Evolutionary conservation across 2,888 invertebrate genomes (phyloP).

Genomic region (Drosophila barbarae): DNA sequence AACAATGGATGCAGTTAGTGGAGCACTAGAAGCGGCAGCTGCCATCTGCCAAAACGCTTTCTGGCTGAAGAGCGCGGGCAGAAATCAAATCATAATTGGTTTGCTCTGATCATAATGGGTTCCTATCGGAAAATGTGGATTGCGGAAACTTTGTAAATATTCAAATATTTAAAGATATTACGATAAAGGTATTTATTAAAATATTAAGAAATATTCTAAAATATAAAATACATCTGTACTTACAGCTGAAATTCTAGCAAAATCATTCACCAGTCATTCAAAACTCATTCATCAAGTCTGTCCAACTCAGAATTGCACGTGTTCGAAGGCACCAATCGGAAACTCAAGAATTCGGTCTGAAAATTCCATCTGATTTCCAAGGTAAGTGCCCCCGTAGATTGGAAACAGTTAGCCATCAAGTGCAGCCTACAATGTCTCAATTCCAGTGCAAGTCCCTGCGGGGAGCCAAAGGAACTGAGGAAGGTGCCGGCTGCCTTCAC

Average conservation of each 20-base stretch:
- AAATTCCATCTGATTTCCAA: constrained; percentile 12
- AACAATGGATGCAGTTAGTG: constrained; percentile 53
- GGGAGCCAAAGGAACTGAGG: constrained; percentile 19
- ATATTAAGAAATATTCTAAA: background rate
- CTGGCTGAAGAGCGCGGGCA: constrained; percentile 8
- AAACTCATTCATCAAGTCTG: constrained; percentile 19
- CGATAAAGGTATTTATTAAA: background rate
- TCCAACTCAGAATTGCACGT: background rate
- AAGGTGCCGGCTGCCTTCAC: constrained; percentile 17
- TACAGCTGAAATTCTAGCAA: background rate
- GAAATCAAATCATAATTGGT: constrained; percentile 32
- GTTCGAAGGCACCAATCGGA: constrained; percentile 14
- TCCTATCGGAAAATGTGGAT: constrained; percentile 3
- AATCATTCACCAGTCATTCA: background rate
- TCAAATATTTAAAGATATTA: background rate
- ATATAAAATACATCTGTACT: background rate
- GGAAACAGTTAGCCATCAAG: constrained; percentile 25
- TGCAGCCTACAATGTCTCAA: constrained; percentile 68
- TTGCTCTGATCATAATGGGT: constrained; percentile 35
- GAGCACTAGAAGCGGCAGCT: constrained; percentile 18
- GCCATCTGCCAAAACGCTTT: constrained; percentile 29
- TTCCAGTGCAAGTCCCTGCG: constrained; percentile 53
- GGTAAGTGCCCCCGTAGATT: constrained; percentile 20
- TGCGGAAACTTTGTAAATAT: no score
- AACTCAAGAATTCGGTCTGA: background rate